These are phyloP conservation scores for Ornithoptera alexandrae DNA, from an alignment of 2,888 invertebrate species.

Conservation along the genomic window DNA sequence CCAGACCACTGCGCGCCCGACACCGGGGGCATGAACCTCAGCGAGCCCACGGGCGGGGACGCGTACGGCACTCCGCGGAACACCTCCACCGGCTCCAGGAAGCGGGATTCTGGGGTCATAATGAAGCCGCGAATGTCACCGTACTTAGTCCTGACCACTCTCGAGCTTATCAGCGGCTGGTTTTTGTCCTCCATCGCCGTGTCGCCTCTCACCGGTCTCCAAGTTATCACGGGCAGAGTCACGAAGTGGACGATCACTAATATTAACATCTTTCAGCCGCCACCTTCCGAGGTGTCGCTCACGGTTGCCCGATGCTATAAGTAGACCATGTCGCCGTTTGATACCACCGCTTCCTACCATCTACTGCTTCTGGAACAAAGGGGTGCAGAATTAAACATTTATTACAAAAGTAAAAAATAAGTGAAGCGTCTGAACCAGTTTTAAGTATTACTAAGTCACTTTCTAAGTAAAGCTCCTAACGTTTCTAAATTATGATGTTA, in stretches of 20 bases:
- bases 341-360: conserved; percentile 48
- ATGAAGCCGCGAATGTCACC: conserved; percentile 93
- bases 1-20: conserved; percentile 95
- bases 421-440: too few relatives aligned
- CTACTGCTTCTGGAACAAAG: conserved; percentile 69
- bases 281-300: conserved; percentile 57
- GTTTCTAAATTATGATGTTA: too few relatives aligned
- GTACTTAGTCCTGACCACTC: conserved; percentile 92
- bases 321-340: conserved; percentile 63
- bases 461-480: too few relatives aligned
- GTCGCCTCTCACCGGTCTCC: conserved; percentile 68
- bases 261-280: conserved; percentile 71
- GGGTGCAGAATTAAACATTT: background rate
- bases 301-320: conserved; percentile 66
- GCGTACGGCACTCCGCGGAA: conserved; percentile 97
- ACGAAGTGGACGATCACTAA: conserved; percentile 70
- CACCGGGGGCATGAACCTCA: conserved; percentile 98
- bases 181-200: conserved; percentile 75
- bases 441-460: too few relatives aligned
- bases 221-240: conserved; percentile 73
- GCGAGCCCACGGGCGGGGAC: conserved; percentile 91
- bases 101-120: conserved; percentile 88
- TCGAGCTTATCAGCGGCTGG: conserved; percentile 84
- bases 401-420: too few relatives aligned
- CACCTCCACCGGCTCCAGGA: conserved; percentile 93